phyloP scores from a whole-genome alignment of 2,797 vertebrate genomes.

The Antennarius maculatus region DNA sequence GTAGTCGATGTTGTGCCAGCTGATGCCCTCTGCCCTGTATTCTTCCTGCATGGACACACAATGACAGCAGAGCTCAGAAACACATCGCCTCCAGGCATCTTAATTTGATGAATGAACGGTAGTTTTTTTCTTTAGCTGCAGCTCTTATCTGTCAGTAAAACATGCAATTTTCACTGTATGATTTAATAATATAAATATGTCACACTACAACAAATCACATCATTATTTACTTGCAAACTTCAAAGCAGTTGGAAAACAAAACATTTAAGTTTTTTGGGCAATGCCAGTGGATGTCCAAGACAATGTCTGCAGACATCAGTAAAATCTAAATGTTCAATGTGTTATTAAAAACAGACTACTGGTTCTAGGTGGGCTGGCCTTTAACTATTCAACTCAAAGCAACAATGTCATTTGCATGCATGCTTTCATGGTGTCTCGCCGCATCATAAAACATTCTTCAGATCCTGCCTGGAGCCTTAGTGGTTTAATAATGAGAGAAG shows the following conservation, averaged over 20 bases:
- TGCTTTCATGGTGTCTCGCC: conserved; percentile 15
- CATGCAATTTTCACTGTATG: background rate
- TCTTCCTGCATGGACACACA: conserved; percentile 85
- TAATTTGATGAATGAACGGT: background rate
- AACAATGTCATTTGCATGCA: conserved; percentile 22
- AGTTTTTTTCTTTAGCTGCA: background rate
- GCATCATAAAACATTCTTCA: conserved; percentile 17
- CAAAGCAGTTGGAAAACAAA: background rate
- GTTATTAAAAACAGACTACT: conserved; percentile 11
- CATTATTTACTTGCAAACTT: background rate
- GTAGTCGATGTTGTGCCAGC: conserved; percentile 97
- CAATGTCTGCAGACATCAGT: background rate
- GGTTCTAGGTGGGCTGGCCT: background rate
- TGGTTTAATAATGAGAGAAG: conserved; percentile 67
- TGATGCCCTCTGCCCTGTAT: conserved; percentile 93
- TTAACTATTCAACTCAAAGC: conserved; percentile 32
- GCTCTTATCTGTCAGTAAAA: background rate
- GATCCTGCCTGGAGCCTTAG: conserved; percentile 29
- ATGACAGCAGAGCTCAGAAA: background rate
- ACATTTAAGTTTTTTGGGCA: background rate
- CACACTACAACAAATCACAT: background rate
- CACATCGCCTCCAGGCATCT: background rate
- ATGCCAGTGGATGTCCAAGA: background rate
- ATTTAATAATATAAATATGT: background rate
- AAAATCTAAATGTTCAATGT: conserved; percentile 7